phyloP scores from a whole-genome alignment of 2,797 vertebrate species.

The Tenualosa thibaudeaui region DNA sequence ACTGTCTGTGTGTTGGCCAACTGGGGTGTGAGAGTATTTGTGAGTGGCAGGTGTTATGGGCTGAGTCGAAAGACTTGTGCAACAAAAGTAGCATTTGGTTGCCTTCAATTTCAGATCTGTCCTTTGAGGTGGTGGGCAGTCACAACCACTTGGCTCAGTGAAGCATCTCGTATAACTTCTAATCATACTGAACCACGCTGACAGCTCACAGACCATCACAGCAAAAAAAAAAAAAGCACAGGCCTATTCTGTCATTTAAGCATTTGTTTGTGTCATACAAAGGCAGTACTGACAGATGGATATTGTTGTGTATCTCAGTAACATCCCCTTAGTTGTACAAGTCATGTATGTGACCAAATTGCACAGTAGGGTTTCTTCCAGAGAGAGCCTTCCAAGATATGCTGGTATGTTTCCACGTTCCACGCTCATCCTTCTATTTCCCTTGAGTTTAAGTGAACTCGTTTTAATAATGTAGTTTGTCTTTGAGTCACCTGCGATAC shows the following conservation, averaged over 20 bases:
- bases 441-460: not conserved
- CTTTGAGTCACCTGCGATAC: not conserved
- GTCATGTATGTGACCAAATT: not conserved
- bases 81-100: not conserved
- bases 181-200: not conserved
- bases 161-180: not conserved
- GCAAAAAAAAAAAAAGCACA: not conserved
- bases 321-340: not conserved
- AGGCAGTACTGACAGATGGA: not conserved
- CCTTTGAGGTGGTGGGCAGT: not conserved
- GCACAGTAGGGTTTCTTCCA: not conserved
- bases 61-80: not conserved
- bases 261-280: not conserved
- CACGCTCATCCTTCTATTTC: not conserved
- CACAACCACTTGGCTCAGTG: not conserved
- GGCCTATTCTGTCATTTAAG: not conserved
- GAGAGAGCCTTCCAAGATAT: not conserved
- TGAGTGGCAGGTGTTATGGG: conserved; percentile 31
- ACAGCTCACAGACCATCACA: not conserved
- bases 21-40: conserved; percentile 33
- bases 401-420: not conserved
- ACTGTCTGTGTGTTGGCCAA: not conserved
- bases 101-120: not conserved
- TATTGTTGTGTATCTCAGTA: not conserved
- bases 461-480: not conserved